Evolutionary conservation across 2,888 invertebrate species (phyloP).

Genomic region (Globia sparganii): DNA sequence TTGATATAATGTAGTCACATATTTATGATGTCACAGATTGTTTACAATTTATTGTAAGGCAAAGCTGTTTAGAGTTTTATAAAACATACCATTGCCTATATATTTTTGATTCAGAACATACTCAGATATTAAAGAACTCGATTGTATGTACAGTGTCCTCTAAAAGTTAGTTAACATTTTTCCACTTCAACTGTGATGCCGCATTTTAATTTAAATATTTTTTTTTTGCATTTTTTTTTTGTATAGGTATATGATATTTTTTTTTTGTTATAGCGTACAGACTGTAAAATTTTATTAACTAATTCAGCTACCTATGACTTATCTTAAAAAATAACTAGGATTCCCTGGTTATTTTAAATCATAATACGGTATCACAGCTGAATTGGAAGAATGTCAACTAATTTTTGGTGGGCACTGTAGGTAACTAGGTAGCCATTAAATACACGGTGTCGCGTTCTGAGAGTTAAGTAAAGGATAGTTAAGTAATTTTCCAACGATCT

Average conservation of each 20-base stretch:
- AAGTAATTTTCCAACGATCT: slow-evolving; percentile 64
- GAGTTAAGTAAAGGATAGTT: slow-evolving; percentile 65
- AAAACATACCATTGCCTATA: too few species aligned
- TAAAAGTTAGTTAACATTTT: not conserved
- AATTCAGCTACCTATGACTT: too few species aligned
- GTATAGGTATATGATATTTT: too few species aligned
- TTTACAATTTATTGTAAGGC: too few species aligned
- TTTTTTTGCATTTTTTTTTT: not conserved
- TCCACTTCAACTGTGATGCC: not conserved
- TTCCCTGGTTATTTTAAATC: not conserved
- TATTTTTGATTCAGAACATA: too few species aligned
- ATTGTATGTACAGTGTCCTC: not conserved
- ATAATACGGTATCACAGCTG: not conserved
- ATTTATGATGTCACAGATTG: too few species aligned
- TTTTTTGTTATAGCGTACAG: not conserved
- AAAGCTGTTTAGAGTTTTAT: too few species aligned
- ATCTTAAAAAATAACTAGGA: not conserved
- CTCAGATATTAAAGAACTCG: too few species aligned
- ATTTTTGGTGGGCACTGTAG: not conserved
- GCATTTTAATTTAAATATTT: not conserved
- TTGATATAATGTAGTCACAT: too few species aligned
- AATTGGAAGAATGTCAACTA: not conserved
- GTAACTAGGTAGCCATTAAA: slow-evolving; percentile 31
- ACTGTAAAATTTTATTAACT: not conserved
- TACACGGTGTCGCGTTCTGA: slow-evolving; percentile 44